Evolutionary conservation across 1,140 invertebrate species (phyloP).

Genomic region (Conopomorpha cramerella): DNA sequence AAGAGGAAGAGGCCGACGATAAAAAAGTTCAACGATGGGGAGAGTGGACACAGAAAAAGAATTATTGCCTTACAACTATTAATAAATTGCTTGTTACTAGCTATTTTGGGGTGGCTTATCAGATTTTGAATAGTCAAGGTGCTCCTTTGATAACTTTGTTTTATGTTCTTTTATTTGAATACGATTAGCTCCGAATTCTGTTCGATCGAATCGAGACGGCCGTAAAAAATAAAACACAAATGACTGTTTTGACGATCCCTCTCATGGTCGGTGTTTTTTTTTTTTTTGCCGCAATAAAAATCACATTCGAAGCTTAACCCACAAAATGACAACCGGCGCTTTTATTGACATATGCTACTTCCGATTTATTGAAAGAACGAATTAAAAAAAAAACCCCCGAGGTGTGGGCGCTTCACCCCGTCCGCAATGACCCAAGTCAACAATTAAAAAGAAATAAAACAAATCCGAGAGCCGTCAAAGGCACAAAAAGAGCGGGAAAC

Average conservation of each 20-base stretch:
- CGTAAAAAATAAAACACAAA: too few species aligned
- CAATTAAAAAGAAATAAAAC: constrained; percentile 60
- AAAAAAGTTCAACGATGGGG: constrained; percentile 29
- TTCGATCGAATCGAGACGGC: too few species aligned
- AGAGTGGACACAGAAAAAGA: constrained; percentile 36
- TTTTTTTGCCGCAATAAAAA: too few species aligned
- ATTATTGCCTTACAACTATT: constrained; percentile 23
- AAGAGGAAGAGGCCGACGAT: constrained; percentile 27
- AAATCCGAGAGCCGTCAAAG: constrained; percentile 36
- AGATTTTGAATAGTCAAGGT: too few species aligned
- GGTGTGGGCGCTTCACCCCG: too few species aligned
- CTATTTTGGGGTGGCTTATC: constrained; percentile 21
- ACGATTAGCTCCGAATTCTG: too few species aligned
- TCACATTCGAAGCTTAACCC: too few species aligned
- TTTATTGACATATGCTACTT: constrained; percentile 51
- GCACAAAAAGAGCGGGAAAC: constrained; percentile 31
- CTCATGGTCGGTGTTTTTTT: too few species aligned
- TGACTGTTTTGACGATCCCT: too few species aligned
- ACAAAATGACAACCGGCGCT: too few species aligned
- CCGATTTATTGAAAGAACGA: constrained; percentile 34
- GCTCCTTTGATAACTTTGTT: too few species aligned
- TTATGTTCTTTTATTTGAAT: too few species aligned
- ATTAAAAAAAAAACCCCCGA: constrained; percentile 16
- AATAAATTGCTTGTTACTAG: constrained; percentile 23
- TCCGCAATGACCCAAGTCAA: constrained; percentile 21